Conservation (phyloP, 2,888 invertebrate genomes). For the Myathropa florea region DNA sequence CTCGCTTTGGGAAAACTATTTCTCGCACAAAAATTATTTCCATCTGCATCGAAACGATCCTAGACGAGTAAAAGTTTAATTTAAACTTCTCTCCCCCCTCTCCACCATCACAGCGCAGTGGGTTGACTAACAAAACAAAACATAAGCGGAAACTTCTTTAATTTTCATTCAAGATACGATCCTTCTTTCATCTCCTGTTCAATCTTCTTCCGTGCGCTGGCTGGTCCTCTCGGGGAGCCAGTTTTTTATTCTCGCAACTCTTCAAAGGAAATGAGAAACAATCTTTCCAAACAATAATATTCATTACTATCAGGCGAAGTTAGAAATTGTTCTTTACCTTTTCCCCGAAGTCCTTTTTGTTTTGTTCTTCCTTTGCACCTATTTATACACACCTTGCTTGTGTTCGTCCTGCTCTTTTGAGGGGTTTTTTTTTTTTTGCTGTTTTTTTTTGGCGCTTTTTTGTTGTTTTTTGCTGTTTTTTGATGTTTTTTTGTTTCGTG, state of each 20-base stretch:
- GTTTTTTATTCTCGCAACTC: not conserved
- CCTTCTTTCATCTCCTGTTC: not conserved
- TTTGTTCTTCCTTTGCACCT: too few relatives aligned
- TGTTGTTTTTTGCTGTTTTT: not conserved
- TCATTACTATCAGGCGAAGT: slow-evolving; percentile 36
- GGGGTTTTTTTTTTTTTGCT: not conserved
- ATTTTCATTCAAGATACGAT: not conserved
- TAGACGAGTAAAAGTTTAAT: slow-evolving; percentile 13
- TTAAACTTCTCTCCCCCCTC: slow-evolving; percentile 20
- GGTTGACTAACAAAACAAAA: not conserved
- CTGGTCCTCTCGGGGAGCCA: not conserved
- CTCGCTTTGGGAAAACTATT: not conserved
- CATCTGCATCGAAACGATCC: not conserved
- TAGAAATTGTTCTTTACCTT: slow-evolving; percentile 20
- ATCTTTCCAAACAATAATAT: slow-evolving; percentile 40
- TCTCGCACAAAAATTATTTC: not conserved
- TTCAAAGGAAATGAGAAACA: not conserved
- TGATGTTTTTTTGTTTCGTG: too few relatives aligned
- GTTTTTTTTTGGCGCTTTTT: not conserved
- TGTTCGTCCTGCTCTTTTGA: not conserved
- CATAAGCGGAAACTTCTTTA: slow-evolving; percentile 1
- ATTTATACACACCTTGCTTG: not conserved
- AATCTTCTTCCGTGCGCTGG: not conserved
- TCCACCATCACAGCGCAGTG: not conserved
- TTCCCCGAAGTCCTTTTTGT: not conserved